Evolutionary conservation across 1,140 invertebrate genomes (phyloP).

Genomic region (Sminthurides bifidus): DNA sequence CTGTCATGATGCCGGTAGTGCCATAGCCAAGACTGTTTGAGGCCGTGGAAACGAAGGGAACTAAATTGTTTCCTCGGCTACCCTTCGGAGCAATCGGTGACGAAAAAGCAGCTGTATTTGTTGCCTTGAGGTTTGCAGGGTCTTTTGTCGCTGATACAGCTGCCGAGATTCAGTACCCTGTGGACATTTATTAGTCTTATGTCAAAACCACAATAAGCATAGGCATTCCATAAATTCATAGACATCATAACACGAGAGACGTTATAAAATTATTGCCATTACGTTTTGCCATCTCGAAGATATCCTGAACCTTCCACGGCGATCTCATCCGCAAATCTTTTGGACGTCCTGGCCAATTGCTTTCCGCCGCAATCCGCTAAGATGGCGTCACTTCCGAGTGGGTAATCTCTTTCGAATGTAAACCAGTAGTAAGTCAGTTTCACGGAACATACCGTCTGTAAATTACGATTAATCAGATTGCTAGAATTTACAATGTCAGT

Average conservation of each 20-base stretch:
- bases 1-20: neutral
- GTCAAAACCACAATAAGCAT: no score
- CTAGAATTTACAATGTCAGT: no score
- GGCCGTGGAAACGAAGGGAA: no score
- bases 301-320: slow-evolving; percentile 2
- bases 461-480: neutral
- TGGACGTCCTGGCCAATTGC: neutral
- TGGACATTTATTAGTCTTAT: no score
- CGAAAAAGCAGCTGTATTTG: no score
- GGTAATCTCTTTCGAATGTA: neutral
- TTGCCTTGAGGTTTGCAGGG: no score
- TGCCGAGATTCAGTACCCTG: no score
- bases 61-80: no score
- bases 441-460: neutral
- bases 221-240: neutral
- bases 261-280: no score
- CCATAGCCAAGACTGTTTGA: neutral
- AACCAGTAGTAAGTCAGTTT: slow-evolving; percentile 9
- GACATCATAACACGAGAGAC: neutral
- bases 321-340: neutral
- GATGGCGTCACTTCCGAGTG: neutral
- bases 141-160: no score
- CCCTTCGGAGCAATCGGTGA: no score
- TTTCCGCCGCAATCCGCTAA: neutral
- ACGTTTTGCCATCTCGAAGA: slow-evolving; percentile 6